Percentiles rank a stretch among this genome's conserved stretches.
phyloP scores from a whole-genome alignment of 2,797 vertebrate genomes.

The Telmatherina bonti region DNA sequence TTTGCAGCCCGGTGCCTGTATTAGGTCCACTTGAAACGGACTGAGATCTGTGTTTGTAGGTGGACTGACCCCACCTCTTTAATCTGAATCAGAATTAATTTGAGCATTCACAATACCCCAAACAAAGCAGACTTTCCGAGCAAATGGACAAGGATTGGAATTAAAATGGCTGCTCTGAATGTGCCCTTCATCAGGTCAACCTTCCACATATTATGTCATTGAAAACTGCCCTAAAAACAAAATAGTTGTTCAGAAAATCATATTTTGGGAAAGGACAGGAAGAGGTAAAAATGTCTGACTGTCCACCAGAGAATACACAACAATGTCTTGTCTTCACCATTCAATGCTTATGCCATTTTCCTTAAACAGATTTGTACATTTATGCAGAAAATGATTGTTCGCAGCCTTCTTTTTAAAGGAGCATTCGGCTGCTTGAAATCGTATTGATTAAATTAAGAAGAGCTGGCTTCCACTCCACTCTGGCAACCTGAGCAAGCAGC shows the following conservation, averaged over 20 bases:
- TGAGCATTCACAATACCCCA: too few relatives aligned
- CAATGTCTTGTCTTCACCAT: background rate
- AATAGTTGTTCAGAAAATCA: background rate
- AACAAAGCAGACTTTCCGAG: too few relatives aligned
- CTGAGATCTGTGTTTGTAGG: too few relatives aligned
- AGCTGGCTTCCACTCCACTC: conserved; percentile 48
- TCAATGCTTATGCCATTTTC: conserved; percentile 7
- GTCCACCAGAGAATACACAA: background rate
- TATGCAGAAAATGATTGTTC: conserved; percentile 30
- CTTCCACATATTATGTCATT: background rate
- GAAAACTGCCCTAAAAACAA: background rate
- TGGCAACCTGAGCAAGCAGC: conserved; percentile 61
- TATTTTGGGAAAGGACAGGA: background rate
- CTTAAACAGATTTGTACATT: conserved; percentile 15
- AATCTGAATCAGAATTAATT: too few relatives aligned
- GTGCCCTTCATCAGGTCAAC: too few relatives aligned
- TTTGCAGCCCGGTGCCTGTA: too few relatives aligned
- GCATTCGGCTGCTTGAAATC: conserved; percentile 65
- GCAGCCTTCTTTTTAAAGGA: conserved; percentile 52
- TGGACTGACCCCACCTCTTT: too few relatives aligned
- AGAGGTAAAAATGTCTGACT: background rate
- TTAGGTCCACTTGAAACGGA: too few relatives aligned
- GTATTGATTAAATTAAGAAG: conserved; percentile 71
- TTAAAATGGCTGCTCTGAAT: too few relatives aligned
- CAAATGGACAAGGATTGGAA: too few relatives aligned